These are phyloP conservation scores for Argyra leucocephala DNA, from an alignment of 2,888 invertebrate genomes.

Conservation along the genomic window DNA sequence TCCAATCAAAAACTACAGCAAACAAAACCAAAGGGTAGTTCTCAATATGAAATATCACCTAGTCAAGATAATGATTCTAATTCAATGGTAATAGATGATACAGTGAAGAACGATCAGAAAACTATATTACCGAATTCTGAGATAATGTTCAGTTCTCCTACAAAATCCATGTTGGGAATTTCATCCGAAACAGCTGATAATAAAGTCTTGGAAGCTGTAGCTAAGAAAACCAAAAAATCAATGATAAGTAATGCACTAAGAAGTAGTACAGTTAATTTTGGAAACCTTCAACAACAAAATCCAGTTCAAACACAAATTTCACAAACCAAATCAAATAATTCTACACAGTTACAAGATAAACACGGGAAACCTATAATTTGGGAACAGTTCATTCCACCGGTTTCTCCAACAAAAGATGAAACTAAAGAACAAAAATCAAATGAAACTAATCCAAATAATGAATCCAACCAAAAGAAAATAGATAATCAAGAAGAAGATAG, in stretches of 20 bases:
- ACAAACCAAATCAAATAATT: slow-evolving; percentile 13
- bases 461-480: not conserved
- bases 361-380: slow-evolving; percentile 12
- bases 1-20: not conserved
- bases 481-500: slow-evolving; percentile 1
- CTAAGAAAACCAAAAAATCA: slow-evolving; percentile 42
- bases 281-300: slow-evolving; percentile 14
- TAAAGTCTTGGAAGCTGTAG: slow-evolving; percentile 37
- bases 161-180: slow-evolving; percentile 10
- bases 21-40: not conserved
- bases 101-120: slow-evolving; percentile 16
- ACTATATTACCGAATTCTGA: slow-evolving; percentile 14
- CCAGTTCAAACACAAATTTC: slow-evolving; percentile 17
- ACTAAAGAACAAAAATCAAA: not conserved
- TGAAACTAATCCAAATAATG: not conserved
- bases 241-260: slow-evolving; percentile 32
- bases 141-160: slow-evolving; percentile 5
- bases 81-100: slow-evolving; percentile 15
- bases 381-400: slow-evolving; percentile 17
- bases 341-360: not conserved
- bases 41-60: slow-evolving; percentile 18
- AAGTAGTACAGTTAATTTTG: slow-evolving; percentile 10
- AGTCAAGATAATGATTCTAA: slow-evolving; percentile 22
- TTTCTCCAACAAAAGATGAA: slow-evolving; percentile 15
- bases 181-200: slow-evolving; percentile 25